Evolutionary conservation across 2,888 invertebrate genomes (phyloP), one percentile per base, ranked within the genome.

Genomic region (Miltochrista miniata): DNA sequence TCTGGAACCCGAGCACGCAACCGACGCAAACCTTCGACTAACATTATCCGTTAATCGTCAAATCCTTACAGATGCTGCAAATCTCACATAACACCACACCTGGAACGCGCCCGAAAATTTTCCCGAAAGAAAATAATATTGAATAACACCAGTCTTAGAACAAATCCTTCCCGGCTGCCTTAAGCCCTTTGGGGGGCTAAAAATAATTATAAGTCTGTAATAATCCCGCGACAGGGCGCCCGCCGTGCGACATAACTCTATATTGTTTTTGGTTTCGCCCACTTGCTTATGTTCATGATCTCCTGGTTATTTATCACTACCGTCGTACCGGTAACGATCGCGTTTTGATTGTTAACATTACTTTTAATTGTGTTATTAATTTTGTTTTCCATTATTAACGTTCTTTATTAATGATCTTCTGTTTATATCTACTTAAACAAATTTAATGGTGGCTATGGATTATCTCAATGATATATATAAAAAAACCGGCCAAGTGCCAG

Each of bases 161-260:
- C 87, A 87, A 89, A 90, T 87, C 88, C 90, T 76, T 76, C 85
- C 79, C 76, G 76, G 82, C 82, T 63, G 83, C 85, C 81, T 74
- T 87, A 87, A 89, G 87, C 87, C 85, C 79, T 79, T 74, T 74
- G 66, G 77, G 83, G 86, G 87, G 86, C 79, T 79, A 77, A 77
- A 78, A 78, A 79, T 79, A 78, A 79, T 78, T 78, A 78, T 76
- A 76, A 78, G 70, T 68, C 76, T 62, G 61, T 66, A 59, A 71
- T 80, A 79, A 80, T 80, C 78, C 70, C 61, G 63, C 61, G 59
- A 68, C 65, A 68, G 65, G 61, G 55, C 56, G 74, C 72, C 76
- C 64, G 70, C 51, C 59, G 68, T 56, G 69, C 61, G 70, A 68
- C 72, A 72, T 68, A 67, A 65, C 68, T 72, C 67, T 59, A 74